Percentiles rank a stretch among this genome's conserved stretches.
Conservation (phyloP, 1,140 invertebrate genomes). For the Dermatophagoides farinae region DNA sequence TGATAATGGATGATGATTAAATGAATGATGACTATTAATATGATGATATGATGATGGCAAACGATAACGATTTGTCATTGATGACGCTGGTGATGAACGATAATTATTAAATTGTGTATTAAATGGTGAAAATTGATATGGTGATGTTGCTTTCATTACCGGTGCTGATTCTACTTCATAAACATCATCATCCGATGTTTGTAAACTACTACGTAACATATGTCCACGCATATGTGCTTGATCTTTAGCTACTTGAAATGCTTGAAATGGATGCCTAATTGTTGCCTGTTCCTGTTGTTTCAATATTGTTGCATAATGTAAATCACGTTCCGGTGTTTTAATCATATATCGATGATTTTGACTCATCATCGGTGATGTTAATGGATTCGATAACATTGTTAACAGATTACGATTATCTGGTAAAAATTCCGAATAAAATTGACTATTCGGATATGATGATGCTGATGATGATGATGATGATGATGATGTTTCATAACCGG, state of each 20-base stretch:
- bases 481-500: no score
- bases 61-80: no score
- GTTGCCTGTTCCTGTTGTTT: slow-evolving; percentile 1
- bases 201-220: not conserved
- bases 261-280: not conserved
- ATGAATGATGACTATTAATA: no score
- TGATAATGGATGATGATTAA: no score
- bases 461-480: no score
- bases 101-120: no score
- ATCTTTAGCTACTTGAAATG: not conserved
- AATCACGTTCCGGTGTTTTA: not conserved
- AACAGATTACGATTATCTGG: no score
- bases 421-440: not conserved
- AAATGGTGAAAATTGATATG: not conserved
- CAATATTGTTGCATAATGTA: not conserved
- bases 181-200: slow-evolving; percentile 4
- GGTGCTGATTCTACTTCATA: slow-evolving; percentile 6
- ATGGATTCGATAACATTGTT: not conserved
- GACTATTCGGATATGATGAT: no score
- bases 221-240: not conserved
- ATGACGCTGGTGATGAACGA: no score
- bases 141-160: not conserved
- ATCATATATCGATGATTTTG: not conserved
- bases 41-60: no score
- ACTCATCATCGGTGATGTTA: not conserved